These are phyloP conservation scores for Sander lucioperca DNA, from an alignment of 2,113 vertebrate genomes.

Conservation along the genomic window DNA sequence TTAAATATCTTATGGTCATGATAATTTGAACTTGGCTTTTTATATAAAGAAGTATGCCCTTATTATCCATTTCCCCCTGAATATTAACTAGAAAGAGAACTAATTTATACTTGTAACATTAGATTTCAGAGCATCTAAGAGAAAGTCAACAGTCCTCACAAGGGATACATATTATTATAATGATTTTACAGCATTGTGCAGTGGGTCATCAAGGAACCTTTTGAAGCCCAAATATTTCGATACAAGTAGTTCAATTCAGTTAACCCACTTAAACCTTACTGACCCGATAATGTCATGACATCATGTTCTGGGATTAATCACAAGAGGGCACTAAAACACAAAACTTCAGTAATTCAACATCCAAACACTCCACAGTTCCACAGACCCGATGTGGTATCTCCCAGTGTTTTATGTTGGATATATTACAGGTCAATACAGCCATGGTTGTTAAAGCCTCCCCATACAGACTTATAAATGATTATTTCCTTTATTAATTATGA, in stretches of 20 bases:
- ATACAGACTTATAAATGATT: background rate
- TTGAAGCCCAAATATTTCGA: background rate
- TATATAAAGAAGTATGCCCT: background rate
- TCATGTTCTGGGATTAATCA: constrained; percentile 40
- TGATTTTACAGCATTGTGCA: background rate
- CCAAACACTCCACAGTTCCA: background rate
- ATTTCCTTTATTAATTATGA: background rate
- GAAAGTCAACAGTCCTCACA: background rate
- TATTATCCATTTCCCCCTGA: background rate
- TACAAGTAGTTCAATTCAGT: background rate
- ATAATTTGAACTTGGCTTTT: background rate
- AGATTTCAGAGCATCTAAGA: background rate
- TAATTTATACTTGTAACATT: background rate
- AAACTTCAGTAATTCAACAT: background rate
- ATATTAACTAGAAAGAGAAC: background rate
- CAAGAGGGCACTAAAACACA: constrained; percentile 63
- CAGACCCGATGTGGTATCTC: background rate
- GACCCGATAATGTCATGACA: background rate
- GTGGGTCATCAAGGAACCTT: background rate
- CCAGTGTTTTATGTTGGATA: background rate
- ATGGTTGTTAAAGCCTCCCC: background rate
- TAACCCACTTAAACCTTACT: background rate
- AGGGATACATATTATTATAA: background rate
- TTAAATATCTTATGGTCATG: background rate
- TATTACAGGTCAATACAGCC: background rate